phyloP scores from a whole-genome alignment of 2,113 vertebrate species.

The human (Homo sapiens) region GRCh38 chr9:103423001-103423500 shows the following conservation, averaged over 20 bases:
- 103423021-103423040: not conserved
- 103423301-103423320: not conserved
- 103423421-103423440: too few relatives aligned
- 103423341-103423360: not conserved
- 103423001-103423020: not conserved
- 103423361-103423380: not conserved
- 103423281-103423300: not conserved
- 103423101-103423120: constrained; percentile 50
- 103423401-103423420: too few relatives aligned
- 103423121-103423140: not conserved
- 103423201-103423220: not conserved
- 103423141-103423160: constrained; percentile 45
- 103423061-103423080: constrained; percentile 34
- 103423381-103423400: too few relatives aligned
- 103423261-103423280: not conserved
- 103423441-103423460: too few relatives aligned
- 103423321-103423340: not conserved
- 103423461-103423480: too few relatives aligned
- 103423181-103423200: not conserved
- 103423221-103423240: not conserved
- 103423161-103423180: not conserved
- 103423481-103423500: too few relatives aligned
- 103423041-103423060: not conserved
- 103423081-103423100: constrained; percentile 28
- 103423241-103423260: not conserved